A percentile compares a stretch with the other conserved stretches of the same genome.
These are phyloP conservation scores for Pogonophryne albipinna DNA, from an alignment of 2,797 vertebrate species.

Conservation along the genomic window DNA sequence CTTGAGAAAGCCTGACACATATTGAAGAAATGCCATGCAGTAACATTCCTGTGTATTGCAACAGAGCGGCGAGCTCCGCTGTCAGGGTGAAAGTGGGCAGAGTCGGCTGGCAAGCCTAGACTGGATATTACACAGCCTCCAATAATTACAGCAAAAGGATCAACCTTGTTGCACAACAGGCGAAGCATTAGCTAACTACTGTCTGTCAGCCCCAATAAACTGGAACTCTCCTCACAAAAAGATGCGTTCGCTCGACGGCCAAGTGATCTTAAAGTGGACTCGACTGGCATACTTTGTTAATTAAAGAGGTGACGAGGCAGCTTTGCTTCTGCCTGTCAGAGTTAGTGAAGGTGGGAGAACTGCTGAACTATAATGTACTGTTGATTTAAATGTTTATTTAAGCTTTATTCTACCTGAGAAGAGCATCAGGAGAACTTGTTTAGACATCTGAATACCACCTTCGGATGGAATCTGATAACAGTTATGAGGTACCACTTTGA, in stretches of 20 bases:
- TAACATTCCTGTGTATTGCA: slow-evolving; percentile 55
- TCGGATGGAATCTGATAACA: neutral
- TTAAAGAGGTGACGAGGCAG: slow-evolving; percentile 61
- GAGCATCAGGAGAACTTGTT: slow-evolving; percentile 2
- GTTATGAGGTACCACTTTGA: neutral
- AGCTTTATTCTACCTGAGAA: neutral
- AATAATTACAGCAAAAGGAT: slow-evolving; percentile 58
- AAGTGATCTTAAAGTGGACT: slow-evolving; percentile 30
- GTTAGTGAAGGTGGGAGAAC: neutral
- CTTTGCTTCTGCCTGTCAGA: slow-evolving; percentile 13
- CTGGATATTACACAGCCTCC: slow-evolving; percentile 62
- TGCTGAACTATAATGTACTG: slow-evolving; percentile 8
- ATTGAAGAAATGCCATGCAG: slow-evolving; percentile 25
- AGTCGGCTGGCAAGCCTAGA: slow-evolving; percentile 58
- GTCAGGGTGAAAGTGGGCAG: slow-evolving; percentile 45
- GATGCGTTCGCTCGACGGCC: slow-evolving; percentile 28
- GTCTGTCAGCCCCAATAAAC: slow-evolving; percentile 72
- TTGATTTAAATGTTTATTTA: slow-evolving; percentile 19
- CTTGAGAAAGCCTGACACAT: slow-evolving; percentile 18
- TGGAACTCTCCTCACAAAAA: slow-evolving; percentile 52
- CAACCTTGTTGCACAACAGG: slow-evolving; percentile 62
- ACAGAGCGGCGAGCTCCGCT: slow-evolving; percentile 44
- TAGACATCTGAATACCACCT: neutral
- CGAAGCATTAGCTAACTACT: slow-evolving; percentile 65
- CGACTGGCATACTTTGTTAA: slow-evolving; percentile 59